Base-by-base conservation (phyloP, 2,113 vertebrate genomes). In the Phylloscopus whistleri region DNA sequence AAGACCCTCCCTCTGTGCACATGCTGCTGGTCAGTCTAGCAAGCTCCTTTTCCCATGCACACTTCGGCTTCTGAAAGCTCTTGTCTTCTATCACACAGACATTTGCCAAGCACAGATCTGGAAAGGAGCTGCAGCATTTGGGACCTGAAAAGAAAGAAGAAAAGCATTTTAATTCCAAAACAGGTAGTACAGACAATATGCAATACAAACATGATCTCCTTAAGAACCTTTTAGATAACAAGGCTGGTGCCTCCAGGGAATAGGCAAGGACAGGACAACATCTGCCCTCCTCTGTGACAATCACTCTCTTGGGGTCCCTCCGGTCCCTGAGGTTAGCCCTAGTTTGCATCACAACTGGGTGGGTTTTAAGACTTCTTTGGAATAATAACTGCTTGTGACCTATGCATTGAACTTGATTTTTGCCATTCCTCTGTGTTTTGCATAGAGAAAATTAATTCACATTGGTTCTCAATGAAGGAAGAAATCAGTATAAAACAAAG, bases 221-320 rank as follows among this genome's bases (percentile, higher is more conserved):
- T 20, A 58, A 33, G n/a, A 0, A 0, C 2, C 7, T 70, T 55
- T 31, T n/a, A 43, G 64, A 21, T 1, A 2, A 87, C 14, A 6
- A 13, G 8, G 4, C 7, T 56, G 10, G 8, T 80, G 7, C 16
- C 4, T 4, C 19, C 8, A 13, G 16, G 31, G 10, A 41, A 15
- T 9, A 33, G 26, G 14, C 28, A 48, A 22, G 30, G 28, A 31
- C 14, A 87, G 43, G 62, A 49, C 13, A 51, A 7, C 3, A 15
- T 8, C 59, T 46, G 26, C 8, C 6, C 11, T 75, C 9, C 70
- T 70, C 56, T 14, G 2, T 16, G 22, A 26, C 4, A 2, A 3
- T 6, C 16, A 1, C 24, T 70, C 33, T 35, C 9, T 22, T 55
- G 39, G 15, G 24, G 31, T 76, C 13, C 2, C 16, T 81, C 6